Conservation (phyloP, 2,797 vertebrate species). For the Lateolabrax maculatus region DNA sequence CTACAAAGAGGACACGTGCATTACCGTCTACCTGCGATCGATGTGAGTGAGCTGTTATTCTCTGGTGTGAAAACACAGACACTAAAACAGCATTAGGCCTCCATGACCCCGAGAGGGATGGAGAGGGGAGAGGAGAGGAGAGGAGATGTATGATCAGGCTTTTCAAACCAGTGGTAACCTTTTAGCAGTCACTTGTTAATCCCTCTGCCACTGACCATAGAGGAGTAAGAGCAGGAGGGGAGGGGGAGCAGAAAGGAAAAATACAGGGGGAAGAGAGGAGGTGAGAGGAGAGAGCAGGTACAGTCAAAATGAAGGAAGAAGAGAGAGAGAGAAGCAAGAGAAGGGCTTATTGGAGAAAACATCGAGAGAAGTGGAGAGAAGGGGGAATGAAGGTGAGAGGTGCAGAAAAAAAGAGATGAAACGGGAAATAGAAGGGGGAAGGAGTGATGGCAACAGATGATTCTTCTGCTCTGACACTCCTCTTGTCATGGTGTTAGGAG, state of each 20-base stretch:
- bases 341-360: neutral
- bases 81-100: conserved; percentile 65
- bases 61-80: conserved; percentile 60
- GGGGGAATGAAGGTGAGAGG: neutral
- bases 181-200: conserved; percentile 61
- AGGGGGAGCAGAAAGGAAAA: neutral
- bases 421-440: conserved; percentile 7
- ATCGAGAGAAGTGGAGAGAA: conserved; percentile 6
- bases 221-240: conserved; percentile 6
- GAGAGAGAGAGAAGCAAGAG: neutral
- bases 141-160: conserved; percentile 18
- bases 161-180: conserved; percentile 57
- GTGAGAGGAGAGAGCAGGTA: conserved; percentile 2
- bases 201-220: conserved; percentile 28
- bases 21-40: conserved; percentile 16
- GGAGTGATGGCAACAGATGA: conserved; percentile 28
- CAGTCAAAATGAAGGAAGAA: neutral
- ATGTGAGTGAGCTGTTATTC: conserved; percentile 41
- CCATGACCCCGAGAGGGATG: neutral
- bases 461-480: conserved; percentile 43
- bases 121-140: neutral
- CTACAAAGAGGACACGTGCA: conserved; percentile 9
- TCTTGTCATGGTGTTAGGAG: conserved; percentile 37
- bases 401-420: conserved; percentile 8
- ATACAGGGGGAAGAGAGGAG: neutral